Evolutionary conservation across 2,113 vertebrate genomes (phyloP).

Genomic region (Philantomba maxwellii): DNA sequence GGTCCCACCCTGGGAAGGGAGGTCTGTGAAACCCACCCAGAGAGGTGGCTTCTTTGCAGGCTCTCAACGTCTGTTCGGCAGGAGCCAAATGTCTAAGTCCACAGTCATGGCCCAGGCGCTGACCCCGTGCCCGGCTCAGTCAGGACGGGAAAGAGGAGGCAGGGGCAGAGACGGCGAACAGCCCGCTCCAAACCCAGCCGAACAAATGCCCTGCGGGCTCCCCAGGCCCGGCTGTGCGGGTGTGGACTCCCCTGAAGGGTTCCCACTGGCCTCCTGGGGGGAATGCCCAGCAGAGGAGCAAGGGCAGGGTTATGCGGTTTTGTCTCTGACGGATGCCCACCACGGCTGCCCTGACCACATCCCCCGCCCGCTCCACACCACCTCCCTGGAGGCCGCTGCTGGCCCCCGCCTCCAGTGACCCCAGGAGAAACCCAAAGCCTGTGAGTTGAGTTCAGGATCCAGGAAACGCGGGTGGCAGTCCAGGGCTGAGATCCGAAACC

Average conservation of each 20-base stretch:
- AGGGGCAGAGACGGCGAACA: neutral
- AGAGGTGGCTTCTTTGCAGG: neutral
- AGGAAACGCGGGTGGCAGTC: neutral
- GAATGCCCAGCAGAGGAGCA: neutral
- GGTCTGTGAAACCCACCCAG: neutral
- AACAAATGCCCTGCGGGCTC: accelerated
- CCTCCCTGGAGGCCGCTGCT: neutral
- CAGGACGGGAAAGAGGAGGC: neutral
- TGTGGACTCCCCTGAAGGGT: neutral
- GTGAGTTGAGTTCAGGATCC: neutral
- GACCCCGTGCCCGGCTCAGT: neutral
- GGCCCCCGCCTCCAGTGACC: neutral
- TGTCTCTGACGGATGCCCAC: neutral
- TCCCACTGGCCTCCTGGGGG: neutral
- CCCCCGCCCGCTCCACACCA: neutral
- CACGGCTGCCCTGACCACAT: neutral
- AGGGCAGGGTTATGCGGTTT: neutral
- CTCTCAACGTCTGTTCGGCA: neutral
- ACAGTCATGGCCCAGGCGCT: neutral
- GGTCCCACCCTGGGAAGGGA: neutral
- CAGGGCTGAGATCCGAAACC: neutral
- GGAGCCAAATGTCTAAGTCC: neutral
- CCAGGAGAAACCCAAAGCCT: neutral
- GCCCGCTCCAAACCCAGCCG: accelerated
- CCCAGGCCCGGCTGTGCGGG: neutral